Base-by-base conservation (phyloP, 2,113 vertebrate species). In the Coptodon bakossiorum region DNA sequence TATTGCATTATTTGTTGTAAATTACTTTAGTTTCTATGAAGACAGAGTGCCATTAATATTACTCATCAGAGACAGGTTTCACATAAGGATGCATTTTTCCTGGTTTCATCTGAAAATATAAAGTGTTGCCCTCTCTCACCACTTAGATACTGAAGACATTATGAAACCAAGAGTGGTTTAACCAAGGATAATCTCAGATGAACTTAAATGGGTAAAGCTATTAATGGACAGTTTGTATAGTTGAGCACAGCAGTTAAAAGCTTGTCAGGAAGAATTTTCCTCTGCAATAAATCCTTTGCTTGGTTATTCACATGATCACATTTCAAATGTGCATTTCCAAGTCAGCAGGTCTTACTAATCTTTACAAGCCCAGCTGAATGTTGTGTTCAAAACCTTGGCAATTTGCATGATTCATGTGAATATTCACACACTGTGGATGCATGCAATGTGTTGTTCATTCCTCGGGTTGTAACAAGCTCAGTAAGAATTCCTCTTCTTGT, bases 231-330 rank as follows among this genome's bases (percentile, higher is more conserved):
- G 53, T 84, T 91, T 91, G 89, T 82, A 89, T 89, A 73, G 89
- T 61, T 7, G 87, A 83, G 89, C 78, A 2, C 9, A 79, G 87
- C 84, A 38, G 89, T 91, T 95, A 91, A 90, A 93, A 93, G 90
- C 92, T 83, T 86, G 88, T 92, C 79, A 43, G 59, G 89, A 81
- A 84, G 66, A 89, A 91, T 85, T 89, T 68, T 93, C 84, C 86
- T 59, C 76, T 80, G 81, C 92, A 90, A 92, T 94, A 86, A 96
- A 93, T 94, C 93, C 91, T 87, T 29, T 11, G 82, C 87, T 93
- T 82, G 66, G 34, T 89, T 81, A 54, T 87, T 91, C 86, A 86
- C 89, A 88, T 84, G 89, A 84, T 90, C 94, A 80, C 73, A 52
- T 3, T 34, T 78, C 17, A 78, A 78, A 78, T 78, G 73, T 52